These are phyloP conservation scores for Drosophila obscura DNA, from an alignment of 1,140 invertebrate species.

Conservation along the genomic window DNA sequence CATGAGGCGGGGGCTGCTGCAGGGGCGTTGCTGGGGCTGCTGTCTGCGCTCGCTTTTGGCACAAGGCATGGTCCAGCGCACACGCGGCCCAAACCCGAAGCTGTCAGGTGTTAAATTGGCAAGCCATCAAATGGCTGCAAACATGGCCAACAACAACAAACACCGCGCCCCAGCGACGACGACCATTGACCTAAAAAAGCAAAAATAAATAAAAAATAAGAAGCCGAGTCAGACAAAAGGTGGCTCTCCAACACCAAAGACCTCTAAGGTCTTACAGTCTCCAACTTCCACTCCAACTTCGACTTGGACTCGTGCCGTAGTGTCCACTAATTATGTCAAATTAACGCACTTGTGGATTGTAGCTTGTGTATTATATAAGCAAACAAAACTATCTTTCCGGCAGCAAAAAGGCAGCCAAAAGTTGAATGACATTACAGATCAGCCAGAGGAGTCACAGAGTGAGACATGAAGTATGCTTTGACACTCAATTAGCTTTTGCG, in stretches of 20 bases:
- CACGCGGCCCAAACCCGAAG: slow-evolving; percentile 46
- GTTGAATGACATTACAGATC: slow-evolving; percentile 63
- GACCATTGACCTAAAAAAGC: slow-evolving; percentile 72
- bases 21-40: slow-evolving; percentile 50
- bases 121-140: slow-evolving; percentile 63
- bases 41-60: slow-evolving; percentile 48
- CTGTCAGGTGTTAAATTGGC: slow-evolving; percentile 78
- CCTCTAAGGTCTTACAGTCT: slow-evolving; percentile 11
- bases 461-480: slow-evolving; percentile 16
- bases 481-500: slow-evolving; percentile 42
- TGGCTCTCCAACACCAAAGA: slow-evolving; percentile 35
- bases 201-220: neutral
- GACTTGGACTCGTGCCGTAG: slow-evolving; percentile 43
- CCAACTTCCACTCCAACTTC: slow-evolving; percentile 9
- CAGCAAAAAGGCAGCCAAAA: slow-evolving; percentile 35
- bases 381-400: slow-evolving; percentile 14
- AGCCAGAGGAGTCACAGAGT: neutral
- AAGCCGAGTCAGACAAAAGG: slow-evolving; percentile 56
- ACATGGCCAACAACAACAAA: slow-evolving; percentile 53
- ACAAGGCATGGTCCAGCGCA: slow-evolving; percentile 58
- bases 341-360: slow-evolving; percentile 61
- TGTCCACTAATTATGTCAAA: slow-evolving; percentile 75
- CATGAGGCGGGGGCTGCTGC: slow-evolving; percentile 9
- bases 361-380: slow-evolving; percentile 63
- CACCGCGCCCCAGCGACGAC: slow-evolving; percentile 39